Percentiles rank a stretch among this genome's conserved stretches.
Conservation (phyloP, 2,113 vertebrate species). For the Toxotes chatareus region DNA sequence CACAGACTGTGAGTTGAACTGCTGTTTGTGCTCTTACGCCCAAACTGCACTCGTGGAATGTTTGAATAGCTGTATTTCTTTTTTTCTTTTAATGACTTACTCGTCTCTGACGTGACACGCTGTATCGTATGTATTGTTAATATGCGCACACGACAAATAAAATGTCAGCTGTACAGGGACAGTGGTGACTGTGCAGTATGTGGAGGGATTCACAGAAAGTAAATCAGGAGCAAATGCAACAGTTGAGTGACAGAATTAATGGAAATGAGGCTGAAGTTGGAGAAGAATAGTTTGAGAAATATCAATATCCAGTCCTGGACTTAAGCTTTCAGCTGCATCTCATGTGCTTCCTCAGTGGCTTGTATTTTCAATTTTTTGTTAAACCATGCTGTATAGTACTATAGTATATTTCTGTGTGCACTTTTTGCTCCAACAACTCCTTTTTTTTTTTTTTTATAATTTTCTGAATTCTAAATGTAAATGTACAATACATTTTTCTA, state of each 20-base stretch:
- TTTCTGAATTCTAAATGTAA: neutral
- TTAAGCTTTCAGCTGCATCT: neutral
- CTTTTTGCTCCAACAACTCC: no score
- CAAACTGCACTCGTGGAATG: conserved; percentile 27
- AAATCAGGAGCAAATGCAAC: neutral
- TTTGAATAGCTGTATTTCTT: conserved; percentile 7
- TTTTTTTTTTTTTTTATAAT: neutral
- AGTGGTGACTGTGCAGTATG: neutral
- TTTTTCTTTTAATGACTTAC: neutral
- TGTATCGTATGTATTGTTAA: neutral
- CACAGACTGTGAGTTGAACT: conserved; percentile 39
- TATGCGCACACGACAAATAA: neutral
- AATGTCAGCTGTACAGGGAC: neutral
- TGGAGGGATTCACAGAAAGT: neutral
- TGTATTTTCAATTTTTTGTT: no score
- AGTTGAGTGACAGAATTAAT: neutral
- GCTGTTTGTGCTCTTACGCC: conserved; percentile 28
- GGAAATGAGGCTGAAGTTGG: neutral
- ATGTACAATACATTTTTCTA: neutral
- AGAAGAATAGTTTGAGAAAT: no score
- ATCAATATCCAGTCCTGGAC: neutral
- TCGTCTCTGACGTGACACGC: neutral
- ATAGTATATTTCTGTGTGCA: no score
- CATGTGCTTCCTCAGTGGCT: no score
- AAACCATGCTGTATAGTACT: no score